A percentile compares a stretch with the other conserved stretches of the same genome.
These are phyloP conservation scores for Lochmaea crataegi DNA, from an alignment of 2,888 invertebrate species.

Conservation along the genomic window DNA sequence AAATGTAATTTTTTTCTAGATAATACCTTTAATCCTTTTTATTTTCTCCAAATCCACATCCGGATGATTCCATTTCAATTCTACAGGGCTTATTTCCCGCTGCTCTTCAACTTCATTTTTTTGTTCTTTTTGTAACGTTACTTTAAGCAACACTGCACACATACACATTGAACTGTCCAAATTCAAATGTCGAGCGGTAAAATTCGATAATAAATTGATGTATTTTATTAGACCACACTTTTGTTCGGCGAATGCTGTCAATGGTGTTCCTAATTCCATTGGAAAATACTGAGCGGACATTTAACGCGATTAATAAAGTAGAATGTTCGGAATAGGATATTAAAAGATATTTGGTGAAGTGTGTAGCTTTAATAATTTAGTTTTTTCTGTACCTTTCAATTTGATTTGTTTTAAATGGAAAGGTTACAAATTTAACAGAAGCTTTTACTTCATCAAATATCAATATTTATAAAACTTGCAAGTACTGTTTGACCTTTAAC, in stretches of 20 bases:
- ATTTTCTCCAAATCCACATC: constrained; percentile 2
- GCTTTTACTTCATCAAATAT: too few species aligned
- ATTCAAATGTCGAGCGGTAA: constrained; percentile 36
- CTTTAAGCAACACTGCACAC: constrained; percentile 23
- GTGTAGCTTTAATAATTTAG: background rate
- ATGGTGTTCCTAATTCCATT: constrained; percentile 5
- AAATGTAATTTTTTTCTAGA: background rate
- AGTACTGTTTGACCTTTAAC: too few species aligned
- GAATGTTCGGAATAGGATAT: background rate
- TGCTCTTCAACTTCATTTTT: constrained; percentile 15
- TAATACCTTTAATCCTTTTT: background rate
- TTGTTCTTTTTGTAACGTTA: constrained; percentile 1
- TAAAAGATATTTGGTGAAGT: background rate
- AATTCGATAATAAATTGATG: constrained; percentile 41
- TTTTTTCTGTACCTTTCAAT: background rate
- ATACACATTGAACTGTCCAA: constrained; percentile 21
- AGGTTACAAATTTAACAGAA: background rate
- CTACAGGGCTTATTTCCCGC: constrained; percentile 7
- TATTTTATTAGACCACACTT: constrained; percentile 37
- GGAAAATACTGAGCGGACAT: background rate
- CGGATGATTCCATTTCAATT: background rate
- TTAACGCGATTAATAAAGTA: constrained; percentile 5
- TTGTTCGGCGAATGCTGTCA: constrained; percentile 15
- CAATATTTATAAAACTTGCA: too few species aligned
- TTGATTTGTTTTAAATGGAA: background rate